phyloP scores from a whole-genome alignment of 2,797 vertebrate species.

The Microctenopoma steveboyesi region DNA sequence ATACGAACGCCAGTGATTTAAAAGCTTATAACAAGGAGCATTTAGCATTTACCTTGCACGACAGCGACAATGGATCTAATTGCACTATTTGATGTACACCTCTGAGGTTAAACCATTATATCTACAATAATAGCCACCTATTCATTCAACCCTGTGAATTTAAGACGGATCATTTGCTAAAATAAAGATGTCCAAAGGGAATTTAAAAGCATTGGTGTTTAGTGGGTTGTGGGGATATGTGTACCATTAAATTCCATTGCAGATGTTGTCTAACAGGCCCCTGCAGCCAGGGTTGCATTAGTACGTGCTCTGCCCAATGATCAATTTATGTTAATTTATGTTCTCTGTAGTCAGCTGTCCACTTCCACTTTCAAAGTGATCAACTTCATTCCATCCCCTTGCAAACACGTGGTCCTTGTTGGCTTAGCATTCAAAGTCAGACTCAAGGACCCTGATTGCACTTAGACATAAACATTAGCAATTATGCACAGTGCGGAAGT shows the following conservation, averaged over 20 bases:
- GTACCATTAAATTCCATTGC: conserved; percentile 58
- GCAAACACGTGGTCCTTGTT: conserved; percentile 32
- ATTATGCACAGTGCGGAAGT: conserved; percentile 55
- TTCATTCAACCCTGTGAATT: conserved; percentile 25
- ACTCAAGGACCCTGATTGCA: conserved; percentile 52
- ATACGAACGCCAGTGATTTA: conserved; percentile 7
- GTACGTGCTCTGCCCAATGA: conserved; percentile 65
- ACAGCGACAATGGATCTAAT: conserved; percentile 6
- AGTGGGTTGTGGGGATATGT: conserved; percentile 57
- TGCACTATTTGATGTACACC: conserved; percentile 3
- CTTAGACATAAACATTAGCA: conserved; percentile 56
- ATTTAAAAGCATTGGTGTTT: conserved; percentile 49
- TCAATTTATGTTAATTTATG: conserved; percentile 80
- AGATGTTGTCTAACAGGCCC: conserved; percentile 75
- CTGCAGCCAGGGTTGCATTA: conserved; percentile 71
- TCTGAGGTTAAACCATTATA: conserved; percentile 2
- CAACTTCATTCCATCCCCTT: conserved; percentile 60
- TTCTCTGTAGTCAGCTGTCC: conserved; percentile 72
- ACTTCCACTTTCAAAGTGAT: conserved; percentile 69
- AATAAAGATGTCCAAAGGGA: conserved; percentile 31
- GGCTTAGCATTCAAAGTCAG: conserved; percentile 63
- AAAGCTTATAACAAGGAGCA: not conserved
- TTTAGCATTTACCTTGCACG: conserved; percentile 3
- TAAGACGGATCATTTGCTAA: conserved; percentile 28
- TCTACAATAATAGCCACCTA: conserved; percentile 17